Conservation (phyloP, 37 sponge, comb jelly and placozoan species). For the Aplysina aerophoba region DNA sequence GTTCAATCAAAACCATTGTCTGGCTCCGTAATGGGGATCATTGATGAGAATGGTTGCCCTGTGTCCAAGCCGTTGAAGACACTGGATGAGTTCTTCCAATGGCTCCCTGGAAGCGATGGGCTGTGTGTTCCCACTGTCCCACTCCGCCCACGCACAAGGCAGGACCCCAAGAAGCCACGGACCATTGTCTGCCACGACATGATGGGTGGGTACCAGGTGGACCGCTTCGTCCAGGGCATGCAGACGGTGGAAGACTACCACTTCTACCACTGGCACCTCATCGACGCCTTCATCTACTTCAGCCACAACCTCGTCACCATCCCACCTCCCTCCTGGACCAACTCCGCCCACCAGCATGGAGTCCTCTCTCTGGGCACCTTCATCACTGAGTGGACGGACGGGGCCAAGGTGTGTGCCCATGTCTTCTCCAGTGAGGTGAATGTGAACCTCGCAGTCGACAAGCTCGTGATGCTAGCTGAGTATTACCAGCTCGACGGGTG, state of each 20-base stretch:
- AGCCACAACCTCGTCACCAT: constrained; percentile 94
- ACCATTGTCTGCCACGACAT: constrained; percentile 96
- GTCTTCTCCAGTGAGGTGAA: constrained; percentile 59
- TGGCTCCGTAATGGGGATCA: too few relatives aligned
- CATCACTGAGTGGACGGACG: constrained; percentile 94
- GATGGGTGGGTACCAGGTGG: constrained; percentile 94
- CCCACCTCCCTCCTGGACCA: constrained; percentile 95
- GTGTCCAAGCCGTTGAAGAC: constrained; percentile 34
- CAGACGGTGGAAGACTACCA: constrained; percentile 67
- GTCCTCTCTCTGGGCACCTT: constrained; percentile 85
- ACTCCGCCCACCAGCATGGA: constrained; percentile 89
- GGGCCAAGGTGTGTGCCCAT: constrained; percentile 69
- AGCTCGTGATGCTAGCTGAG: constrained; percentile 77
- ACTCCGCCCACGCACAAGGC: constrained; percentile 26
- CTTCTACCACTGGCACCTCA: constrained; percentile 95
- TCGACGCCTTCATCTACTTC: constrained; percentile 93
- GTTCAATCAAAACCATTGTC: too few relatives aligned
- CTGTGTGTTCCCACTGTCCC: constrained; percentile 61
- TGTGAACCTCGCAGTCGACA: constrained; percentile 59
- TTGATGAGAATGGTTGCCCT: constrained; percentile 35
- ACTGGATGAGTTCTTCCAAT: constrained; percentile 49
- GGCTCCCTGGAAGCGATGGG: constrained; percentile 67
- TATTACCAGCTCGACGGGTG: constrained; percentile 97
- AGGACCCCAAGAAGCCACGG: constrained; percentile 35
- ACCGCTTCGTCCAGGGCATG: constrained; percentile 70